Conservation (phyloP, 2,888 invertebrate genomes). For the Scrobipalpa costella region DNA sequence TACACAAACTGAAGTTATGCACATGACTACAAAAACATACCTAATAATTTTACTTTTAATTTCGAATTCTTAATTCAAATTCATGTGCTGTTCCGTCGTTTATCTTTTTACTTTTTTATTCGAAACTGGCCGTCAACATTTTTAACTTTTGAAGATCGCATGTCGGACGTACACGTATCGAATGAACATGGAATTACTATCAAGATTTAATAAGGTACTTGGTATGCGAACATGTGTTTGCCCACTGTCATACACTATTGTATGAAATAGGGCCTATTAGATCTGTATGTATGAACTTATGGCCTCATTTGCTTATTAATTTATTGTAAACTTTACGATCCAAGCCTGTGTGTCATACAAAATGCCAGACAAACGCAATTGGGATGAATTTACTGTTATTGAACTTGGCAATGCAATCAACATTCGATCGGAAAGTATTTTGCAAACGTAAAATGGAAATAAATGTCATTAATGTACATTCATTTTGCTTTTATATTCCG, state of each 20-base stretch:
- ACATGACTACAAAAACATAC: neutral
- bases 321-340: slow-evolving; percentile 1
- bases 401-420: slow-evolving; percentile 1
- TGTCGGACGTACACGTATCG: slow-evolving; percentile 29
- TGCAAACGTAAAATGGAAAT: slow-evolving; percentile 33
- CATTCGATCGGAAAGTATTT: slow-evolving; percentile 24
- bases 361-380: neutral
- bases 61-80: neutral
- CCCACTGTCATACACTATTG: slow-evolving; percentile 37
- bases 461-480: neutral
- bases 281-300: slow-evolving; percentile 24
- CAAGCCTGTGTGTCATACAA: neutral
- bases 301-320: slow-evolving; percentile 21
- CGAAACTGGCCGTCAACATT: neutral
- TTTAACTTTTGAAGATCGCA: slow-evolving; percentile 32
- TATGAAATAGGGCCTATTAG: slow-evolving; percentile 42
- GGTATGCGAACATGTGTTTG: slow-evolving; percentile 56
- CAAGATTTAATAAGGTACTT: slow-evolving; percentile 55
- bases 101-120: slow-evolving; percentile 4
- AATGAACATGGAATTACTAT: slow-evolving; percentile 38
- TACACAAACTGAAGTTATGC: too few relatives aligned
- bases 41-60: too few relatives aligned
- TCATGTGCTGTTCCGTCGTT: slow-evolving; percentile 3
- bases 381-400: slow-evolving; percentile 1
- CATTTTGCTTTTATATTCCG: neutral